These are phyloP conservation scores for Myiotriccus ornatus DNA, from an alignment of 2,797 vertebrate genomes.

Conservation along the genomic window DNA sequence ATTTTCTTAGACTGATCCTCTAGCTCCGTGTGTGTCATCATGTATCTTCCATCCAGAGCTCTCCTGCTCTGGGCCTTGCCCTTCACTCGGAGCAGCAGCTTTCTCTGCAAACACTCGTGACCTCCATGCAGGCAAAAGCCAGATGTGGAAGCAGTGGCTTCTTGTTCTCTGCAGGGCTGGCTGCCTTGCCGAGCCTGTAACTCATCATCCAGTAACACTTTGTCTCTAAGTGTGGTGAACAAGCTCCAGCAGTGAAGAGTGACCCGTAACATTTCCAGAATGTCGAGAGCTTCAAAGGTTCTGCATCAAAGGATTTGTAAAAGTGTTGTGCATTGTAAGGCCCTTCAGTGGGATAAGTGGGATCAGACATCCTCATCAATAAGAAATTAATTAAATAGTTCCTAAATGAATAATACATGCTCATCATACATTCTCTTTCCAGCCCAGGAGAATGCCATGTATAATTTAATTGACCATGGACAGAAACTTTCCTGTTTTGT, in stretches of 20 bases:
- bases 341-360: slow-evolving; percentile 11
- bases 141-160: neutral
- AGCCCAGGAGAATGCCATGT: neutral
- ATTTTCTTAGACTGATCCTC: neutral
- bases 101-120: neutral
- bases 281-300: neutral
- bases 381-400: slow-evolving; percentile 53
- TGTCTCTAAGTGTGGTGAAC: neutral
- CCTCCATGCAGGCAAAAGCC: neutral
- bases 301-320: neutral
- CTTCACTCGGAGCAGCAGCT: neutral
- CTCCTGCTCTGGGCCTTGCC: neutral
- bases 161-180: neutral
- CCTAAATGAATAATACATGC: slow-evolving; percentile 45
- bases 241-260: neutral
- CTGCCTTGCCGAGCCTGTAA: neutral
- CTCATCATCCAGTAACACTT: neutral
- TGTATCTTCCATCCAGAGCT: neutral
- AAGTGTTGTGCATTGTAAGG: neutral
- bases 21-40: neutral
- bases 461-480: slow-evolving; percentile 21
- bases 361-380: slow-evolving; percentile 40
- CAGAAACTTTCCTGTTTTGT: neutral
- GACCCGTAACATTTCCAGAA: neutral
- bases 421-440: slow-evolving; percentile 21